phyloP scores from a whole-genome alignment of 1,140 invertebrate genomes.

The Neodiprion pinetum region DNA sequence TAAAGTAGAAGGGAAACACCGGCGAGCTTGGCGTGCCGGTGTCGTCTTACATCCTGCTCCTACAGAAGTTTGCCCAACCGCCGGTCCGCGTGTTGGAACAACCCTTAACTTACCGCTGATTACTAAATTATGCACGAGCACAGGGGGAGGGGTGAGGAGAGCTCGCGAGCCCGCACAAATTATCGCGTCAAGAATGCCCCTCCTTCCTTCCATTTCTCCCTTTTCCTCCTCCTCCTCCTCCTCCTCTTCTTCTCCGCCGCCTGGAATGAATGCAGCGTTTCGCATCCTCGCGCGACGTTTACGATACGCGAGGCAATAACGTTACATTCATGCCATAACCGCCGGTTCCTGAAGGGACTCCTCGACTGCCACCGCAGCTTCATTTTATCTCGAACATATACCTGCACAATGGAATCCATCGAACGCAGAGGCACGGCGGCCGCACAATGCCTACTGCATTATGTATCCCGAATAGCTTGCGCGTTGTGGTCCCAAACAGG shows the following conservation, averaged over 20 bases:
- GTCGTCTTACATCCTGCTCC: slow-evolving; percentile 25
- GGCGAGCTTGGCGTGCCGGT: slow-evolving; percentile 8
- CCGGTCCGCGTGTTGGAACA: not conserved
- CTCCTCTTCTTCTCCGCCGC: too few relatives aligned
- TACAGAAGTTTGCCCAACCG: slow-evolving; percentile 14
- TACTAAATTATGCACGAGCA: slow-evolving; percentile 12
- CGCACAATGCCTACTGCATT: slow-evolving; percentile 57
- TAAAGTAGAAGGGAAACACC: slow-evolving; percentile 23
- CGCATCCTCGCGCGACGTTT: too few relatives aligned
- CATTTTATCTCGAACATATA: slow-evolving; percentile 50
- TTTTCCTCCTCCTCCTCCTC: too few relatives aligned
- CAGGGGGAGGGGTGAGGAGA: not conserved
- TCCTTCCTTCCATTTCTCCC: too few relatives aligned
- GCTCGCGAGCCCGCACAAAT: slow-evolving; percentile 8
- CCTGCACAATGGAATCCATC: slow-evolving; percentile 50
- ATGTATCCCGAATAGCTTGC: slow-evolving; percentile 47
- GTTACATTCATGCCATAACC: too few relatives aligned
- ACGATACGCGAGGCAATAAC: too few relatives aligned
- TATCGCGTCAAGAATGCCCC: too few relatives aligned
- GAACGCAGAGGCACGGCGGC: slow-evolving; percentile 48
- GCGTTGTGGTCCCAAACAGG: slow-evolving; percentile 48
- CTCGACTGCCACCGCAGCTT: slow-evolving; percentile 28
- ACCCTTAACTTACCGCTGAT: slow-evolving; percentile 4
- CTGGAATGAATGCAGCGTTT: too few relatives aligned
- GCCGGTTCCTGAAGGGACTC: slow-evolving; percentile 11